These are phyloP conservation scores for Ectemnius lituratus DNA, from an alignment of 2,888 invertebrate genomes.

Conservation along the genomic window DNA sequence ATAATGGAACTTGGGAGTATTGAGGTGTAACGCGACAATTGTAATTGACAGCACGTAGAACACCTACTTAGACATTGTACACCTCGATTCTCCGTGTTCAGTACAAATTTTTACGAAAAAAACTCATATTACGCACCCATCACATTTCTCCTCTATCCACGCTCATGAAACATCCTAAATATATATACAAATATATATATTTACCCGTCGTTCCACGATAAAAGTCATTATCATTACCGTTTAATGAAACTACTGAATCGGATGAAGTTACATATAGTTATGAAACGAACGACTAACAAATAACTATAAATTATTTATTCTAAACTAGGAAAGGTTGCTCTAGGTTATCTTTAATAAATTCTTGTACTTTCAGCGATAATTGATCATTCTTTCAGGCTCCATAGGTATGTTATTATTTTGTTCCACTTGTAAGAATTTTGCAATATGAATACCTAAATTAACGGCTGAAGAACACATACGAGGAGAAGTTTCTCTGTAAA, in stretches of 20 bases:
- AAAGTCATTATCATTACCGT: constrained; percentile 25
- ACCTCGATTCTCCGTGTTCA: constrained; percentile 47
- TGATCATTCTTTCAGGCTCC: constrained; percentile 73
- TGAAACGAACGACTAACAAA: constrained; percentile 6
- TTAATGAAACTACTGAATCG: constrained; percentile 16
- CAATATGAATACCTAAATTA: constrained; percentile 65
- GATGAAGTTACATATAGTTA: no score
- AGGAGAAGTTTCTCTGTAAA: constrained; percentile 67
- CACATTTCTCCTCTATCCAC: constrained; percentile 41
- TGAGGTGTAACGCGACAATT: constrained; percentile 35
- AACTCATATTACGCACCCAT: constrained; percentile 29
- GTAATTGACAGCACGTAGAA: constrained; percentile 6
- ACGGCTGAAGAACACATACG: constrained; percentile 69
- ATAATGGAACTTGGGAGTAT: constrained; percentile 35
- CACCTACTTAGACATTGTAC: constrained; percentile 5
- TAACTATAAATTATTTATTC: constrained; percentile 40
- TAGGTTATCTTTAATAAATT: constrained; percentile 49
- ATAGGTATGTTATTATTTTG: constrained; percentile 78
- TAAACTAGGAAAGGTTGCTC: constrained; percentile 41
- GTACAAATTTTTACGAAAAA: constrained; percentile 18
- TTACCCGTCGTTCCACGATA: constrained; percentile 12
- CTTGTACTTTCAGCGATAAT: constrained; percentile 72
- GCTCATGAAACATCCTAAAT: constrained; percentile 15
- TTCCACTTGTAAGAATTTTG: constrained; percentile 71
- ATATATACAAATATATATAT: constrained; percentile 24